A percentile compares a stretch with the other conserved stretches of the same genome.
phyloP scores from a whole-genome alignment of 1,140 invertebrate genomes.

The Limonius californicus region DNA sequence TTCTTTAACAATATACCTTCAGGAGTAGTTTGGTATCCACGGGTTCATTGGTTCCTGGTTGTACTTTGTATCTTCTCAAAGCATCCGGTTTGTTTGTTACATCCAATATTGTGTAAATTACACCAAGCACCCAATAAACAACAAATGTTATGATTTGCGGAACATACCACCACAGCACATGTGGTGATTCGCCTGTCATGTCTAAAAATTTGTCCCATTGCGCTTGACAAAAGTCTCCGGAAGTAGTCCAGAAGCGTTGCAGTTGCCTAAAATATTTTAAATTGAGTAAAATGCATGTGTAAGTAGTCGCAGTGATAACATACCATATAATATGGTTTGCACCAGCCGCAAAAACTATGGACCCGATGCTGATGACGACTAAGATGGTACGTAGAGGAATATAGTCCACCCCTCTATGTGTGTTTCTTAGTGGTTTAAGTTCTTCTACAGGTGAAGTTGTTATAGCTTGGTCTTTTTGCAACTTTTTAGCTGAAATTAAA shows the following conservation, averaged over 20 bases:
- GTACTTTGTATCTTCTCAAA: slow-evolving; percentile 74
- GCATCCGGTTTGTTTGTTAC: slow-evolving; percentile 66
- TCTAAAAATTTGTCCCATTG: slow-evolving; percentile 73
- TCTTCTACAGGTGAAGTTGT: too few relatives aligned
- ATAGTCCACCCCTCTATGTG: too few relatives aligned
- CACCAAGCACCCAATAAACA: slow-evolving; percentile 73
- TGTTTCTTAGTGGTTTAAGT: too few relatives aligned
- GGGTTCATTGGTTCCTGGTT: slow-evolving; percentile 77
- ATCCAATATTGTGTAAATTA: slow-evolving; percentile 71
- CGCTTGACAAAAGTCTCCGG: slow-evolving; percentile 81
- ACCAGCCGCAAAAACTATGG: too few relatives aligned
- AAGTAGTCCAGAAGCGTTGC: slow-evolving; percentile 81
- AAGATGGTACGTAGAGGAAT: too few relatives aligned
- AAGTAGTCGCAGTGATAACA: too few relatives aligned
- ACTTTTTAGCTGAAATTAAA: too few relatives aligned
- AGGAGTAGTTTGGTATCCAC: slow-evolving; percentile 59
- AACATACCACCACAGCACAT: slow-evolving; percentile 64
- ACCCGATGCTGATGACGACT: too few relatives aligned
- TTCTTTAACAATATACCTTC: slow-evolving; percentile 48
- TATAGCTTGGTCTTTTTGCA: too few relatives aligned
- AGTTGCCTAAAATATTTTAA: slow-evolving; percentile 76
- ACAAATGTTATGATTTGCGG: slow-evolving; percentile 54
- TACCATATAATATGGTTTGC: too few relatives aligned
- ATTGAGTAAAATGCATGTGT: too few relatives aligned
- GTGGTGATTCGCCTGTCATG: slow-evolving; percentile 62